Evolutionary conservation across 2,113 vertebrate genomes (phyloP), one percentile per base, ranked within the genome.

Genomic region (Mirza zaza): DNA sequence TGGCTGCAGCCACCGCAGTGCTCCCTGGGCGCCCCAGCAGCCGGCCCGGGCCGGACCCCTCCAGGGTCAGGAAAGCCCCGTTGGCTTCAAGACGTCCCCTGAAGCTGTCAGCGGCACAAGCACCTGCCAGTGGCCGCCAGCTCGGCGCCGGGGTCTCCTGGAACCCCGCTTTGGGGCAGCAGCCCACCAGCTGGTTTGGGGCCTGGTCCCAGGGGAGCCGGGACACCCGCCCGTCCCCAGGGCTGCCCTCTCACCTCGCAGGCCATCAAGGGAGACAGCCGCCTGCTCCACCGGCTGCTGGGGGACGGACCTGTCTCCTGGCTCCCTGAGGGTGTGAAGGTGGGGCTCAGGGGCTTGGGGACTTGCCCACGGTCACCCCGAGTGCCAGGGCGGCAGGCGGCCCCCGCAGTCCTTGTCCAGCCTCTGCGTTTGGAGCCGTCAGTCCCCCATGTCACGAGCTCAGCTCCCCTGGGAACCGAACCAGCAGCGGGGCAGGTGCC

Each of bases 361-460:
- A n/a, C 87, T 15, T 29, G 8, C n/a, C 70, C 25, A 39, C 23
- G 8, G 55, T 36, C 10, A 6, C 87, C 71, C 52, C 20, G 55
- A 29, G 61, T 63, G 61, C 25, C 61, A 63, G 61, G 61, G 5
- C 4, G 1, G 11, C 25, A 29, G 10, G 4, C 61, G 5, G 25
- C 25, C 25, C 11, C 61, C 0, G 4, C 1, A 3, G 25, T 63
- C 61, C 25, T 0, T 29, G 1, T 63, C 27, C 0, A 0, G 27
- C 27, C 61, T 29, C 61, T 63, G 61, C 27, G 29, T 29, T 61
- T 10, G 10, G 23, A 61, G 59, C 55, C 21, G 55, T 23, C 21
- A 8, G 27, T 65, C 29, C 32, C 65, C 15, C 25, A 9, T 4
- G 6, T 8, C 25, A 29, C 4, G 67, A 8, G 34, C 73, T 76